These are phyloP conservation scores for Polypterus senegalus DNA, from an alignment of 2,113 vertebrate genomes.

Conservation along the genomic window DNA sequence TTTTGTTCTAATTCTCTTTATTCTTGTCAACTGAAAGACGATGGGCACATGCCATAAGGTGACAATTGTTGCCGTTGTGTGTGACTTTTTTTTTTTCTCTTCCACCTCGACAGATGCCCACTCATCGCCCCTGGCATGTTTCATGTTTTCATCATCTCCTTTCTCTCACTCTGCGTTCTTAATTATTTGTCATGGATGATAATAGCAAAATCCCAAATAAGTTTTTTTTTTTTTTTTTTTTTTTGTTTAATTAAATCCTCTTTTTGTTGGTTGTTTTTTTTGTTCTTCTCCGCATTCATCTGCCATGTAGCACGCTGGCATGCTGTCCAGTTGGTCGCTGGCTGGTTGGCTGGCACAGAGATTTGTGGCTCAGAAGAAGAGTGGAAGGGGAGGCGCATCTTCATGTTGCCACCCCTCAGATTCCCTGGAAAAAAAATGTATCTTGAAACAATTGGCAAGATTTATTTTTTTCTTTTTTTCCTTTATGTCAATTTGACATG, in stretches of 20 bases:
- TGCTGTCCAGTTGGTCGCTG: slow-evolving; percentile 38
- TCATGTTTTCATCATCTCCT: slow-evolving; percentile 22
- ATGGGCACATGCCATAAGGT: slow-evolving; percentile 22
- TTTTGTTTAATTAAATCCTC: no score
- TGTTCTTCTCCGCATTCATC: slow-evolving; percentile 7
- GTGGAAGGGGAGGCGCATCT: slow-evolving; percentile 44
- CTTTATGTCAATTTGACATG: slow-evolving; percentile 15
- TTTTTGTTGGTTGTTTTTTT: no score
- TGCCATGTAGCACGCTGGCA: slow-evolving; percentile 38
- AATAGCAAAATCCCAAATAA: no score
- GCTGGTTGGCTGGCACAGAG: slow-evolving; percentile 48
- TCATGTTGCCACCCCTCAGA: slow-evolving; percentile 30
- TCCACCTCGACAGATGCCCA: slow-evolving; percentile 56
- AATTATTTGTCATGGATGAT: no score
- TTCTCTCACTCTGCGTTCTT: no score
- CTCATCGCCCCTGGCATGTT: slow-evolving; percentile 46
- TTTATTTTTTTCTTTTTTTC: slow-evolving; percentile 17
- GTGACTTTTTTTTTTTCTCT: slow-evolving; percentile 15
- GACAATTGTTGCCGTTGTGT: slow-evolving; percentile 12
- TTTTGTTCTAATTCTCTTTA: slow-evolving; percentile 32
- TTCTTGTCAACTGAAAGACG: slow-evolving; percentile 31
- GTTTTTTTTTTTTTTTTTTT: no score
- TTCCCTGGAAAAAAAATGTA: slow-evolving; percentile 29
- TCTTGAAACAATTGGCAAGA: slow-evolving; percentile 31
- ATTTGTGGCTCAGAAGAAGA: slow-evolving; percentile 33